phyloP scores from a whole-genome alignment of 1,140 invertebrate species.

The Cherax quadricarinatus region DNA sequence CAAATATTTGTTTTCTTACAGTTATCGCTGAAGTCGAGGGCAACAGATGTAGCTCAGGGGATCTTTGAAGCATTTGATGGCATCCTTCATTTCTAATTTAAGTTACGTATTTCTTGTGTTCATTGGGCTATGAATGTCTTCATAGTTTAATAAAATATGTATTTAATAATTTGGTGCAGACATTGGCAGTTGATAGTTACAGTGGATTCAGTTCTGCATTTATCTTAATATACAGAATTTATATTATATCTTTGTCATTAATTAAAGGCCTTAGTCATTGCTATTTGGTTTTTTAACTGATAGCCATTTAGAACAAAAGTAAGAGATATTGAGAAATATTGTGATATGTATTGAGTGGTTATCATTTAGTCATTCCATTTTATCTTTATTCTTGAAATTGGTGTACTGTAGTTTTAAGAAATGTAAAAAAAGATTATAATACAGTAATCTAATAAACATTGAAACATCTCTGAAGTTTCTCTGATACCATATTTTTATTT shows the following conservation, averaged over 20 bases:
- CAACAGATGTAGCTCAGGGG: conserved; percentile 93
- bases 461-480: neutral
- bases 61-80: conserved; percentile 96
- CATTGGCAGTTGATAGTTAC: neutral
- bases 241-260: neutral
- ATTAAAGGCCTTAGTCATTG: neutral
- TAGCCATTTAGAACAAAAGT: neutral
- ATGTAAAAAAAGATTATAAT: conserved; percentile 21
- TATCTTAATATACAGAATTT: neutral
- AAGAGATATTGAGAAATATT: neutral
- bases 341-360: neutral
- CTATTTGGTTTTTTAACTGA: neutral
- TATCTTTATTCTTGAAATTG: conserved; percentile 1
- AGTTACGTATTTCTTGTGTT: neutral
- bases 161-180: neutral
- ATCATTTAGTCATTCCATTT: conserved; percentile 7
- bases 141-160: neutral
- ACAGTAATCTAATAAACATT: neutral
- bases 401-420: neutral
- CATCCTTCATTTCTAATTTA: conserved; percentile 83
- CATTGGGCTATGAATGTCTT: neutral
- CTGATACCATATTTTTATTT: neutral
- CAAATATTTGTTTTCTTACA: conserved; percentile 78
- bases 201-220: neutral
- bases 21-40: conserved; percentile 93